phyloP scores from a whole-genome alignment of 2,888 invertebrate species.

The Cephus pygmeus region DNA sequence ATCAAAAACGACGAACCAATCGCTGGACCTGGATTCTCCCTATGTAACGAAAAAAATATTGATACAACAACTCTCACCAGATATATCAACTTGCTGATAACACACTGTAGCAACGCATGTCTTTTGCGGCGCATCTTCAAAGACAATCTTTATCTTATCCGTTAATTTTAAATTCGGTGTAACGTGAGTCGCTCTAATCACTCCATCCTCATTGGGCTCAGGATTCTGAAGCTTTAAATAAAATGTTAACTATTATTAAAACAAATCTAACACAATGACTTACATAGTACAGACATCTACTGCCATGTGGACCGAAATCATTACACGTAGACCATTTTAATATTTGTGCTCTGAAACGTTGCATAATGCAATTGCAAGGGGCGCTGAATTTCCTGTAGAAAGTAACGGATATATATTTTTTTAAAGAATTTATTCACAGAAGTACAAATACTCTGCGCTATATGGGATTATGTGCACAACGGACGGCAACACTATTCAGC shows the following conservation, averaged over 20 bases:
- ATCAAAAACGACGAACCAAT: slow-evolving; percentile 49
- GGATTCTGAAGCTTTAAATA: slow-evolving; percentile 23
- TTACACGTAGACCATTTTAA: slow-evolving; percentile 42
- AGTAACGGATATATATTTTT: neutral
- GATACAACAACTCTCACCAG: neutral
- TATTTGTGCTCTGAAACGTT: slow-evolving; percentile 46
- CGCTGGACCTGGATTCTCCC: slow-evolving; percentile 43
- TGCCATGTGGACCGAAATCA: slow-evolving; percentile 34
- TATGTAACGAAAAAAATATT: slow-evolving; percentile 15
- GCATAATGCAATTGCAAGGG: slow-evolving; percentile 42
- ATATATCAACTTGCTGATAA: neutral
- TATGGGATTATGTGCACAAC: neutral
- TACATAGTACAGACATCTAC: slow-evolving; percentile 41
- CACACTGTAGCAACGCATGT: slow-evolving; percentile 38
- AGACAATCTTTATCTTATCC: slow-evolving; percentile 38
- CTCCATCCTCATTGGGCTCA: slow-evolving; percentile 23
- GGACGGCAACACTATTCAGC: neutral
- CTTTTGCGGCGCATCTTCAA: slow-evolving; percentile 29
- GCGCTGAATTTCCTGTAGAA: slow-evolving; percentile 42
- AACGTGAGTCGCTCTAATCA: slow-evolving; percentile 40
- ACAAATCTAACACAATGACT: slow-evolving; percentile 7
- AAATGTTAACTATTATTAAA: neutral
- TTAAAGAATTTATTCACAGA: neutral
- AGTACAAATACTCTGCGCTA: neutral
- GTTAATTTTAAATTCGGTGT: slow-evolving; percentile 25